Evolutionary conservation across 2,797 vertebrate genomes (phyloP).

Genomic region (Synaphobranchus kaupii): DNA sequence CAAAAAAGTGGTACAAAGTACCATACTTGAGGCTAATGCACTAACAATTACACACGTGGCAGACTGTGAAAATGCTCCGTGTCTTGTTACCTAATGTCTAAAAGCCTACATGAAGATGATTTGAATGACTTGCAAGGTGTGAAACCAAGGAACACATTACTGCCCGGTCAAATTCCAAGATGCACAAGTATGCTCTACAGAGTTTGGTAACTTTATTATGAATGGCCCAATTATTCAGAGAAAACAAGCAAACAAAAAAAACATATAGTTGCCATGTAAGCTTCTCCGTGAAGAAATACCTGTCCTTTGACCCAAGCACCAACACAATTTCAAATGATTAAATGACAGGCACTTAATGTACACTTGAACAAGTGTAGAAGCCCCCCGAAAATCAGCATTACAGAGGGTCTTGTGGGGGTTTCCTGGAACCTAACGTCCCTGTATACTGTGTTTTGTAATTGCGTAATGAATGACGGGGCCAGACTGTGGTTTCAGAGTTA

Average conservation of each 20-base stretch:
- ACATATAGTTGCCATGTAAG: not conserved
- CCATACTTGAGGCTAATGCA: constrained; percentile 6
- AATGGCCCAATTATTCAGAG: not conserved
- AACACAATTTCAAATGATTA: not conserved
- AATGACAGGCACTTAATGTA: not conserved
- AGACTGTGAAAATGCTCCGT: not conserved
- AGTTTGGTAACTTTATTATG: not conserved
- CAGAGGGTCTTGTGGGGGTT: not conserved
- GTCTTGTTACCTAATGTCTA: not conserved
- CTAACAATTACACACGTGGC: not conserved
- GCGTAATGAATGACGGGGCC: not conserved
- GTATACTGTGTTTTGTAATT: not conserved
- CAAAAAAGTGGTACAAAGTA: not conserved
- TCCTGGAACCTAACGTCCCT: constrained; percentile 8
- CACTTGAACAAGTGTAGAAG: not conserved
- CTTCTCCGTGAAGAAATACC: not conserved
- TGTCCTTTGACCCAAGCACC: not conserved
- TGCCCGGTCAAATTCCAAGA: not conserved
- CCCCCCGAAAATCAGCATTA: not conserved
- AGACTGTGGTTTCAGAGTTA: constrained; percentile 25
- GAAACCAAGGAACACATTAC: not conserved
- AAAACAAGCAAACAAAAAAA: not conserved
- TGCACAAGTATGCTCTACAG: not conserved
- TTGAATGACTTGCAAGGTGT: not conserved
- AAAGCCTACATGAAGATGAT: not conserved